These are phyloP conservation scores for Cyclura pinguis DNA, from an alignment of 2,797 vertebrate genomes.

Conservation along the genomic window DNA sequence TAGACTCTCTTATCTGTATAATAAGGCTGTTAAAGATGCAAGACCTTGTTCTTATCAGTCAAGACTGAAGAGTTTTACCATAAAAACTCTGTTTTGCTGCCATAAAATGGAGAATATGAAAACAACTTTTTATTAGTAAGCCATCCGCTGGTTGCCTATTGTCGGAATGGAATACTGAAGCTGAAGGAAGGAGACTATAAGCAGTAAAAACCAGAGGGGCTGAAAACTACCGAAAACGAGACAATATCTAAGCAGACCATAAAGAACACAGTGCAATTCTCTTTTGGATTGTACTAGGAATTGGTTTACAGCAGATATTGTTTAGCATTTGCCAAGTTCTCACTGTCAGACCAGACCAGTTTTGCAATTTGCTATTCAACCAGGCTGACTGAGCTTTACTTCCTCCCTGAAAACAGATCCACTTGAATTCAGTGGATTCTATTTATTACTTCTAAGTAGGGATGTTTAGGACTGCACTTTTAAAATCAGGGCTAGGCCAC, in stretches of 20 bases:
- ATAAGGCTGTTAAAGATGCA: not conserved
- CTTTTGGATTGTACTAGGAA: not conserved
- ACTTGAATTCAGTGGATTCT: not conserved
- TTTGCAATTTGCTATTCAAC: not conserved
- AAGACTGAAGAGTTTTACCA: not conserved
- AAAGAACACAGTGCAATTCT: constrained; percentile 10
- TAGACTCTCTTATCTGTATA: not conserved
- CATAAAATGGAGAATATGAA: not conserved
- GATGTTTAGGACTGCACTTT: not conserved
- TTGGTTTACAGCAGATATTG: not conserved
- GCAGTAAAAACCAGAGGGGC: not conserved
- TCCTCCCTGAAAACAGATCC: not conserved
- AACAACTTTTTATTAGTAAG: constrained; percentile 9
- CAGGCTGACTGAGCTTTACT: not conserved
- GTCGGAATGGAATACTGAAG: constrained; percentile 25
- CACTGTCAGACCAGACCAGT: not conserved
- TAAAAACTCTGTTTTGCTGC: constrained; percentile 16
- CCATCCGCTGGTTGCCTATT: not conserved
- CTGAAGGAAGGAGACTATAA: constrained; percentile 7
- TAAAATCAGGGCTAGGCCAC: not conserved
- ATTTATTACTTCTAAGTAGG: not conserved
- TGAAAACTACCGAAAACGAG: constrained; percentile 31
- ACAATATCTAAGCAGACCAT: not conserved
- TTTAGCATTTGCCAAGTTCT: not conserved
- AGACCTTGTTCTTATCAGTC: constrained; percentile 10